phyloP scores from a whole-genome alignment of 2,888 invertebrate species.

The Cremastinae sp. region DNA sequence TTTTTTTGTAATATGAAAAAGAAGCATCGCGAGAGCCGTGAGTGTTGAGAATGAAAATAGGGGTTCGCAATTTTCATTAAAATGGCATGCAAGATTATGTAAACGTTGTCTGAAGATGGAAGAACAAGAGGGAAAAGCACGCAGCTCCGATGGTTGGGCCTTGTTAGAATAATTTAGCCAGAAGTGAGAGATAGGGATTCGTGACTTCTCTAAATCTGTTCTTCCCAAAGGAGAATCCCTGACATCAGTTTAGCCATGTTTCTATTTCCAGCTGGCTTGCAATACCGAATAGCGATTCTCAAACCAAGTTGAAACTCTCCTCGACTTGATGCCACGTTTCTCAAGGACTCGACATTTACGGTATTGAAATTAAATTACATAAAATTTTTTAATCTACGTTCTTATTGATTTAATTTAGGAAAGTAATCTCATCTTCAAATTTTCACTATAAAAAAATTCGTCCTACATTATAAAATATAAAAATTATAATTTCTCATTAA shows the following conservation, averaged over 20 bases:
- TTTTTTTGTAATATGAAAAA: neutral
- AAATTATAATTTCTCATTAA: too few species aligned
- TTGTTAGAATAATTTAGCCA: constrained; percentile 69
- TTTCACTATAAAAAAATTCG: too few species aligned
- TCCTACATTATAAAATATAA: too few species aligned
- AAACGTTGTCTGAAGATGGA: constrained; percentile 67
- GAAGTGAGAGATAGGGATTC: constrained; percentile 21
- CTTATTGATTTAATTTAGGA: too few species aligned
- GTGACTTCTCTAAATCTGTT: constrained; percentile 53
- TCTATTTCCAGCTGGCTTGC: constrained; percentile 31
- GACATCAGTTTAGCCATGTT: constrained; percentile 30
- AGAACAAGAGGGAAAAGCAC: constrained; percentile 54
- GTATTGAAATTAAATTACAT: constrained; percentile 22
- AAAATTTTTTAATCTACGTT: too few species aligned
- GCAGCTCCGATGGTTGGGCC: constrained; percentile 67
- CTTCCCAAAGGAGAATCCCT: constrained; percentile 41
- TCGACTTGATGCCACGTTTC: constrained; percentile 39
- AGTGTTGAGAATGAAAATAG: neutral
- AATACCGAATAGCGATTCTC: constrained; percentile 35
- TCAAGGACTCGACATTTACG: constrained; percentile 24
- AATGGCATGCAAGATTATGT: constrained; percentile 74
- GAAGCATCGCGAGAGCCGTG: neutral
- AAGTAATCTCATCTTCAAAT: too few species aligned
- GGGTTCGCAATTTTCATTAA: neutral
- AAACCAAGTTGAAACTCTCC: constrained; percentile 39